phyloP scores from a whole-genome alignment of 1,140 invertebrate species.

The Phenacoccus solenopsis region DNA sequence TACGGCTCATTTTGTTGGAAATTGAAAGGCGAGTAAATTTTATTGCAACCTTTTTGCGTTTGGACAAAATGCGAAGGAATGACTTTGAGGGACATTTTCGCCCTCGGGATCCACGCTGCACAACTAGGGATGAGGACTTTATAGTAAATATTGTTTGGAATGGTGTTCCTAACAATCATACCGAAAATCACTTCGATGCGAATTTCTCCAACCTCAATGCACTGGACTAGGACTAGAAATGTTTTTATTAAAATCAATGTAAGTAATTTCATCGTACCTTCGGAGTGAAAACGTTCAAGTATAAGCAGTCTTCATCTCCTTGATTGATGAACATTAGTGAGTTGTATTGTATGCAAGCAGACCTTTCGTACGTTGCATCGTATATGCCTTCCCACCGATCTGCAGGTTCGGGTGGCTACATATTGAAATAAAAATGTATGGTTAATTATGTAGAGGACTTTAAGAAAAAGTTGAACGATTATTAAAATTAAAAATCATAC shows the following conservation, averaged over 20 bases:
- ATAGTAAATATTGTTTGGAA: too few relatives aligned
- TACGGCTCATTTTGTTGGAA: too few relatives aligned
- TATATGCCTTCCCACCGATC: slow-evolving; percentile 13
- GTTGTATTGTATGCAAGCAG: slow-evolving; percentile 20
- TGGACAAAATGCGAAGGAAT: too few relatives aligned
- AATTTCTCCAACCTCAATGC: slow-evolving; percentile 23
- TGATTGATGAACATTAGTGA: not conserved
- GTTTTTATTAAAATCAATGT: not conserved
- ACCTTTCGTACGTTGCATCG: slow-evolving; percentile 16
- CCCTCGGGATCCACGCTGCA: too few relatives aligned
- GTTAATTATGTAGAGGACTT: not conserved
- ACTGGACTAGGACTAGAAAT: not conserved
- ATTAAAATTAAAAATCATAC: too few relatives aligned
- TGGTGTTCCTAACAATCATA: too few relatives aligned
- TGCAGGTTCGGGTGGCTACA: slow-evolving; percentile 11
- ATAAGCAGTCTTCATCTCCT: slow-evolving; percentile 33
- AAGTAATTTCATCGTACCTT: slow-evolving; percentile 21
- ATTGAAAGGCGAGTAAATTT: too few relatives aligned
- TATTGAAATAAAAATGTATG: not conserved
- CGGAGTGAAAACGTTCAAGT: slow-evolving; percentile 33
- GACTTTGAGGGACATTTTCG: too few relatives aligned
- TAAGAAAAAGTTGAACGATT: too few relatives aligned
- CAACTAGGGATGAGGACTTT: too few relatives aligned
- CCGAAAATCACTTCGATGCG: slow-evolving; percentile 36
- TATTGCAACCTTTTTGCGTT: too few relatives aligned